phyloP scores from a whole-genome alignment of 2,797 vertebrate species.

The Pangasius macronema region DNA sequence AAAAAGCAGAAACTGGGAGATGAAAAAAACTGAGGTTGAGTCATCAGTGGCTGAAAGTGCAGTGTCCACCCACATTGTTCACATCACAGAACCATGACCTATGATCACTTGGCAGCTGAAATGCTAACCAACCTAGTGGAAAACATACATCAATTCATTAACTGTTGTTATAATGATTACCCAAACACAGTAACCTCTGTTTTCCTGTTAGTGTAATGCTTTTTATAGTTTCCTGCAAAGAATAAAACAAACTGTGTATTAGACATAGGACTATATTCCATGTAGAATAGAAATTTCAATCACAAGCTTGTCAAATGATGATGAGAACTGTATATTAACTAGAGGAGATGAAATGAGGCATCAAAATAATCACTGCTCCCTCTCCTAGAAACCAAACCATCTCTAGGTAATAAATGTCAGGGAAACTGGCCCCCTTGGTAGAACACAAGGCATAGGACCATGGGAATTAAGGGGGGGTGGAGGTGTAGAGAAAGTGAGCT shows the following conservation, averaged over 20 bases:
- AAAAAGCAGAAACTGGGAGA: background rate
- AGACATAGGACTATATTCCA: background rate
- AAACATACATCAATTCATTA: background rate
- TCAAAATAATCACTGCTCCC: slow-evolving; percentile 45
- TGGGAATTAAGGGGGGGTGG: slow-evolving; percentile 47
- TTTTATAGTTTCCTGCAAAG: background rate
- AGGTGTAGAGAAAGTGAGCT: slow-evolving; percentile 20
- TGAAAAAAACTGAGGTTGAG: background rate
- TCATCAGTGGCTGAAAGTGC: background rate
- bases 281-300: background rate
- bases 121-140: slow-evolving; percentile 1
- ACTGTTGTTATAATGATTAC: slow-evolving; percentile 25
- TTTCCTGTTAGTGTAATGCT: background rate
- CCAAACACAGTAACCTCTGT: background rate
- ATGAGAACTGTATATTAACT: slow-evolving; percentile 12
- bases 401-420: slow-evolving; percentile 71
- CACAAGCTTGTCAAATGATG: background rate
- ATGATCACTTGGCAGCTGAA: background rate
- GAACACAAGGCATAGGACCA: slow-evolving; percentile 41
- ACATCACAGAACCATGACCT: background rate
- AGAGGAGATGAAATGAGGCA: background rate
- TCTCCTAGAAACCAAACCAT: slow-evolving; percentile 67
- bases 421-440: slow-evolving; percentile 58
- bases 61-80: slow-evolving; percentile 4
- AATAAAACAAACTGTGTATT: background rate